A percentile compares a stretch with the other conserved stretches of the same genome.
Conservation (phyloP, 2,113 vertebrate species). For the Ptilorrhoa leucosticta region DNA sequence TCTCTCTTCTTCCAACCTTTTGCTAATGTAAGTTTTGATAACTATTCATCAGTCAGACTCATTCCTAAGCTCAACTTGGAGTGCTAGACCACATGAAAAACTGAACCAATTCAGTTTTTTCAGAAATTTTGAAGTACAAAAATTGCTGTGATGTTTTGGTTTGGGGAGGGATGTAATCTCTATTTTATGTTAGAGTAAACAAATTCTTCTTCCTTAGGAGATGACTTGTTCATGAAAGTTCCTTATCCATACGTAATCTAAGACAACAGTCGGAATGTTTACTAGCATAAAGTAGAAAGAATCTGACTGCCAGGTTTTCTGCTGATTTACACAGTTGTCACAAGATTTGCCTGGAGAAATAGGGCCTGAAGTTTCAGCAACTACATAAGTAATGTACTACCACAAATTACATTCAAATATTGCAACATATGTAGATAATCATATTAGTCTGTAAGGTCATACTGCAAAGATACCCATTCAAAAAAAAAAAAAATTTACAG, state of each 20-base stretch:
- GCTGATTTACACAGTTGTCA: neutral
- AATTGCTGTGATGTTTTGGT: neutral
- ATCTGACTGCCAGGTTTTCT: neutral
- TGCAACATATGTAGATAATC: neutral
- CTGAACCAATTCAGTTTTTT: neutral
- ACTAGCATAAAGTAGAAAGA: neutral
- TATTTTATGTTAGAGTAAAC: neutral
- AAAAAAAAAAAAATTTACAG: neutral
- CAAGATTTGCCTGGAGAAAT: neutral
- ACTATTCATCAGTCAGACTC: neutral
- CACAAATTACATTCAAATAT: neutral
- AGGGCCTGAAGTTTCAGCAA: neutral
- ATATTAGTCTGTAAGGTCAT: neutral
- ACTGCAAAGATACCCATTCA: neutral
- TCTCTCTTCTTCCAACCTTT: neutral
- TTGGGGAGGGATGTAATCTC: neutral
- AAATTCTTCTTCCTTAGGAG: neutral
- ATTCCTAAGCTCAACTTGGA: neutral
- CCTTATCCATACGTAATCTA: neutral
- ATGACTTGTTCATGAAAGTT: neutral
- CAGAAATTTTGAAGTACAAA: neutral
- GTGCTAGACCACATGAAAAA: neutral
- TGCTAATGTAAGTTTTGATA: neutral
- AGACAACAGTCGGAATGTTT: neutral
- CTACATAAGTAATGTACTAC: neutral